phyloP scores from a whole-genome alignment of 2,797 vertebrate species.

The Malurus leucopterus region DNA sequence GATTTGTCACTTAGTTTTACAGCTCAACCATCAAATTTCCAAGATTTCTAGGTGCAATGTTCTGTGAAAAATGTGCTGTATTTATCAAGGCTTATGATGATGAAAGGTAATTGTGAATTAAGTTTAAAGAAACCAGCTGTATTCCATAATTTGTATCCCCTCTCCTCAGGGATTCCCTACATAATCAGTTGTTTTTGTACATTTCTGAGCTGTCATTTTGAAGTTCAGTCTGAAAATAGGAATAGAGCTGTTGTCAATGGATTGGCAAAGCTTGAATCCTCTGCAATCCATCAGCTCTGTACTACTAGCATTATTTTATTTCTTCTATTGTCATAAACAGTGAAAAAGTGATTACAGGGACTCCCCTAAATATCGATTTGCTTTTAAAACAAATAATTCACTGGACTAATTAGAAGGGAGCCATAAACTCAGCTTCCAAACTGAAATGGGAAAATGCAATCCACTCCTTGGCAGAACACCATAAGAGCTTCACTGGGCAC shows the following conservation, averaged over 20 bases:
- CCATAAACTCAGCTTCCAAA: neutral
- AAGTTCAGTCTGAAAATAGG: neutral
- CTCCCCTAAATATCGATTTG: neutral
- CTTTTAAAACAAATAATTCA: neutral
- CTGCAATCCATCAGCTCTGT: neutral
- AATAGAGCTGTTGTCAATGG: neutral
- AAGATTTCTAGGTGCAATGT: neutral
- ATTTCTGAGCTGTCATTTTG: neutral
- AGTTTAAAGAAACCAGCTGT: neutral
- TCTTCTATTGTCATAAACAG: neutral
- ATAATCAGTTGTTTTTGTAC: neutral
- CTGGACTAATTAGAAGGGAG: neutral
- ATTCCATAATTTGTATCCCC: neutral
- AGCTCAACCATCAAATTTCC: neutral
- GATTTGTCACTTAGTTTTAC: conserved; percentile 17
- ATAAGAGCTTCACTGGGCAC: neutral
- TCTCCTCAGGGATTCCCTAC: neutral
- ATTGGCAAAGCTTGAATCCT: neutral
- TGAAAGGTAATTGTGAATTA: neutral
- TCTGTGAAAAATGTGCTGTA: neutral
- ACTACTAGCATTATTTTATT: neutral
- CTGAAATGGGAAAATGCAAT: neutral
- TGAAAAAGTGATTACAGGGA: neutral
- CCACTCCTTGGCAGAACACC: neutral
- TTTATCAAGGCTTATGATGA: neutral